Evolutionary conservation across 2,888 invertebrate species (phyloP), one percentile per base, ranked within the genome.

Genomic region (Drosophila longiperda): DNA sequence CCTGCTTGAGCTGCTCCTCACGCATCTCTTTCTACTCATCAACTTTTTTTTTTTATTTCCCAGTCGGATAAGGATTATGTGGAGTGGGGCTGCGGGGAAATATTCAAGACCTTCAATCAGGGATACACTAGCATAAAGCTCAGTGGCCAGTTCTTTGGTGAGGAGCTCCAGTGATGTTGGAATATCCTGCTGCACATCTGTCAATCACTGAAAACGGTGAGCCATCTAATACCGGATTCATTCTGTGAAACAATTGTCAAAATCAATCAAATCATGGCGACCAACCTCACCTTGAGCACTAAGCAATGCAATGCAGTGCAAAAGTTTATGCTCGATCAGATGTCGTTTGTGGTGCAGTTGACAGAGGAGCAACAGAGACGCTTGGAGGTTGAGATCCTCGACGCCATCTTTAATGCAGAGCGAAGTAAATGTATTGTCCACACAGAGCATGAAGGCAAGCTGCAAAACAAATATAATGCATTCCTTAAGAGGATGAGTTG

Each of bases 301-400:
- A 34, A 15, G 2, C 8, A 2, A 34, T 7, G 20, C 5, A 40
- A 17, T 17, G 5, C 8, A 1, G 2, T 40, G 0, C 66, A 45
- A 59, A 17, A 33, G 17, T 64, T 82, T 5, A 26, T 87, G 12
- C 68, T 82, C 8, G 42, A 73, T 0, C 87, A 90, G 33, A 26
- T 78, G 26, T 36, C 60, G 0, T 70, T 82, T 12, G 64, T 82
- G 3, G 69, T 83, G 38, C 42, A 49, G 4, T 48, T 91, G 17
- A 61, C 89, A 0, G 7, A 58, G 5, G 29, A 38, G 3, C 66
- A 72, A 23, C 87, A 78, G 5, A 66, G 74, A 9, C 73, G 69
- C 0, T 52, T 91, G 26, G 91, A 91, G 68, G 80, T 73, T 11
- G 92, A 91, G 23, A 63, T 91, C 1, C 61, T 91, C 40, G 75